Conservation (phyloP, 92 coral and sea anemone genomes). For the Zoanthus solanderi region DNA sequence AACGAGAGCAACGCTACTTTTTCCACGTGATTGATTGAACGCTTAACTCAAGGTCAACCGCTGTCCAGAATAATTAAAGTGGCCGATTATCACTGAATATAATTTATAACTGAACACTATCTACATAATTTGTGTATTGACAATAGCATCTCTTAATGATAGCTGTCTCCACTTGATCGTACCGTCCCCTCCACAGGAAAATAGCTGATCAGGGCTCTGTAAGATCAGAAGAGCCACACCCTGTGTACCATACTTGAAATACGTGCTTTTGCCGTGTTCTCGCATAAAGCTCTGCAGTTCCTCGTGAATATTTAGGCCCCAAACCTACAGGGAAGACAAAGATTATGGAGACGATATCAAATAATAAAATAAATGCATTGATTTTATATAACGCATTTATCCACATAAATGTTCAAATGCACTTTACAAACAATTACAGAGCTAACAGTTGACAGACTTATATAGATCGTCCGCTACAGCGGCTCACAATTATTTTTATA, state of each 20-base stretch:
- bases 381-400: too few species aligned
- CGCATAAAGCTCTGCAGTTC: conserved; percentile 87
- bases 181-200: conserved; percentile 97
- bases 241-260: conserved; percentile 94
- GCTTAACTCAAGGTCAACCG: too few species aligned
- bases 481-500: too few species aligned
- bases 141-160: conserved; percentile 84
- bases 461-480: too few species aligned
- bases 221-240: conserved; percentile 87
- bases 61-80: not conserved
- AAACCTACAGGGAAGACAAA: conserved; percentile 62
- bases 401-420: too few species aligned
- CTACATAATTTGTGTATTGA: conserved; percentile 62
- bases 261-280: conserved; percentile 91
- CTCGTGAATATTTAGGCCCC: conserved; percentile 96
- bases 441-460: too few species aligned
- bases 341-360: not conserved
- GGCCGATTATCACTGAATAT: not conserved
- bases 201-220: conserved; percentile 84
- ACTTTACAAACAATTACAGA: too few species aligned
- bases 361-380: not conserved
- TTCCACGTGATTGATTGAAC: too few species aligned
- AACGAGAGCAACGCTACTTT: too few species aligned
- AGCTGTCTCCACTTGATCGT: conserved; percentile 93
- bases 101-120: not conserved